These are phyloP conservation scores for Paelopatides confundens DNA, from an alignment of 53 echinoderm and acorn worm genomes.

Conservation along the genomic window DNA sequence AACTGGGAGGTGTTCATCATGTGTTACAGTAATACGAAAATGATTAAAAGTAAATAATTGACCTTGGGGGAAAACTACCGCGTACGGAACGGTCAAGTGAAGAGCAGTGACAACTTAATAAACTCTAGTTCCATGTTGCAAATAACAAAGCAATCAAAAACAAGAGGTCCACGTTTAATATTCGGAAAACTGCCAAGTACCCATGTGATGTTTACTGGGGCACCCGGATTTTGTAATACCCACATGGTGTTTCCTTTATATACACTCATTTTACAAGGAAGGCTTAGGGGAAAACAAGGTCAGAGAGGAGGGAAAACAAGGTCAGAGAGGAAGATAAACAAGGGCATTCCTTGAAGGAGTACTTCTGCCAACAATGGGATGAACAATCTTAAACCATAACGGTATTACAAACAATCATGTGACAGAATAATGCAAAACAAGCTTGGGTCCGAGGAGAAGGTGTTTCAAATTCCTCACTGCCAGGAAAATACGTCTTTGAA, in stretches of 20 bases:
- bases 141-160: not conserved
- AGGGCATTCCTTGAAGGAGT: not conserved
- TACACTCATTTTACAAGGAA: not conserved
- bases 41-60: not conserved
- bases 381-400: too few relatives aligned
- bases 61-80: not conserved
- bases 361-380: too few relatives aligned
- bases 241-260: not conserved
- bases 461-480: too few relatives aligned
- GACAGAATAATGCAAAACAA: too few relatives aligned
- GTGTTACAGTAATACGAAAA: not conserved
- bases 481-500: too few relatives aligned
- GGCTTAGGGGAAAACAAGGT: not conserved
- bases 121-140: not conserved
- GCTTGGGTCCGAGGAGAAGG: too few relatives aligned
- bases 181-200: not conserved
- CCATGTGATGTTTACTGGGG: not conserved
- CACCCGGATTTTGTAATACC: not conserved
- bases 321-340: not conserved
- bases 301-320: too few relatives aligned
- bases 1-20: conserved; percentile 3
- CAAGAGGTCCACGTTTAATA: not conserved
- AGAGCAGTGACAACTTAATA: not conserved
- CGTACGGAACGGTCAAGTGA: not conserved
- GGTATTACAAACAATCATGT: too few relatives aligned